Percentiles rank a stretch among this genome's conserved stretches.
Evolutionary conservation across 2,797 vertebrate species (phyloP).

Genomic region (Tamandua tetradactyla): DNA sequence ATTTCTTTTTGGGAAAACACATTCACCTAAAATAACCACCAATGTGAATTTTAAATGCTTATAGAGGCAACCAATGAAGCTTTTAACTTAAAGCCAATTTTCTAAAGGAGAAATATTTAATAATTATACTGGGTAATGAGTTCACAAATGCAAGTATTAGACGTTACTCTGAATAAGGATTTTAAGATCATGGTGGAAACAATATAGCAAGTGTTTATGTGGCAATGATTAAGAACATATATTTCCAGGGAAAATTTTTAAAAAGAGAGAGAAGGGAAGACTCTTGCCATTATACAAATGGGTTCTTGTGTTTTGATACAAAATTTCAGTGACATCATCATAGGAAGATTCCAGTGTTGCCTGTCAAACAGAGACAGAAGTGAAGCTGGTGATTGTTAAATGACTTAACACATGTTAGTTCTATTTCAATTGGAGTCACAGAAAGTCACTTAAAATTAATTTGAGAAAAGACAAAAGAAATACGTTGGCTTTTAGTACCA

Average conservation of each 20-base stretch:
- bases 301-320: background rate
- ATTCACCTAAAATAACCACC: background rate
- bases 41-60: background rate
- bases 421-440: background rate
- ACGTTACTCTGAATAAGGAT: background rate
- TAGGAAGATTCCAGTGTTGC: background rate
- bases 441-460: background rate
- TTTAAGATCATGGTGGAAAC: background rate
- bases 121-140: background rate
- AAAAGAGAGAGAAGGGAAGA: background rate
- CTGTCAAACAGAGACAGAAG: background rate
- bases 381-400: too few relatives aligned
- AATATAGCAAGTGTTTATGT: background rate
- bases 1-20: background rate
- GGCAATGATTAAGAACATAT: background rate
- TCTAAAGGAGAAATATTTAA: background rate
- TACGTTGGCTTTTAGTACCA: background rate
- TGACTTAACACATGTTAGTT: background rate
- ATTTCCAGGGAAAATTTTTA: background rate
- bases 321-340: background rate
- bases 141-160: background rate
- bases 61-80: background rate
- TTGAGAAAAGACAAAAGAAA: background rate
- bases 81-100: background rate
- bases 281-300: background rate